Percentiles rank a stretch among this genome's conserved stretches.
These are phyloP conservation scores for Platyscapa corneri DNA, from an alignment of 1,140 invertebrate species.

Conservation along the genomic window DNA sequence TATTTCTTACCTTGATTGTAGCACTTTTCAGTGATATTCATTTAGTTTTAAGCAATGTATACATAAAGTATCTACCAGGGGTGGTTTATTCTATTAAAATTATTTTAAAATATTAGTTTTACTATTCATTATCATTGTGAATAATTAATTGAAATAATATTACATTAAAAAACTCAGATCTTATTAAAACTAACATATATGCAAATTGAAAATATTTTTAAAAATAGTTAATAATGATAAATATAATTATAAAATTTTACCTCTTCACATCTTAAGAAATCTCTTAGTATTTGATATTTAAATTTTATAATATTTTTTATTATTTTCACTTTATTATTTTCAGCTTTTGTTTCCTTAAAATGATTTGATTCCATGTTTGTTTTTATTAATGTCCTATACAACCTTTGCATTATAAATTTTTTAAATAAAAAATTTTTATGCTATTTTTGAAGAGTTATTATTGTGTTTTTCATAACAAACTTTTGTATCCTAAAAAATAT, in stretches of 20 bases:
- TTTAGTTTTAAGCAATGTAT: constrained; percentile 4
- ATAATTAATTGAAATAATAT: constrained; percentile 1
- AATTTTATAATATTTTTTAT: constrained; percentile 20
- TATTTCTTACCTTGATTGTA: neutral
- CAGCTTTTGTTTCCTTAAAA: constrained; percentile 6
- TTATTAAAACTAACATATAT: constrained; percentile 21
- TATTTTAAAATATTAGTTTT: neutral
- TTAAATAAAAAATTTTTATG: neutral
- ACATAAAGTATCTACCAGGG: neutral
- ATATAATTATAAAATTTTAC: constrained; percentile 16
- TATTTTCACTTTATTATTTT: constrained; percentile 19
- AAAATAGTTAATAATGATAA: neutral
- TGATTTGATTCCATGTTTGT: constrained; percentile 37
- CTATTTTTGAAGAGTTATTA: neutral
- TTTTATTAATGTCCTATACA: neutral
- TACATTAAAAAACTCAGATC: neutral
- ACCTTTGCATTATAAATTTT: neutral
- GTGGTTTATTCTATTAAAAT: neutral
- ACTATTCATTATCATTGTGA: neutral
- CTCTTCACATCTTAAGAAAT: constrained; percentile 28
- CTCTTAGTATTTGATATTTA: constrained; percentile 30
- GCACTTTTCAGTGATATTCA: neutral
- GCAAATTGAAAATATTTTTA: neutral
- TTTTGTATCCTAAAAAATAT: constrained; percentile 3
- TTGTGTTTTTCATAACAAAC: neutral